phyloP scores from a whole-genome alignment of 2,113 vertebrate genomes.

The Lampris megalopsis region DNA sequence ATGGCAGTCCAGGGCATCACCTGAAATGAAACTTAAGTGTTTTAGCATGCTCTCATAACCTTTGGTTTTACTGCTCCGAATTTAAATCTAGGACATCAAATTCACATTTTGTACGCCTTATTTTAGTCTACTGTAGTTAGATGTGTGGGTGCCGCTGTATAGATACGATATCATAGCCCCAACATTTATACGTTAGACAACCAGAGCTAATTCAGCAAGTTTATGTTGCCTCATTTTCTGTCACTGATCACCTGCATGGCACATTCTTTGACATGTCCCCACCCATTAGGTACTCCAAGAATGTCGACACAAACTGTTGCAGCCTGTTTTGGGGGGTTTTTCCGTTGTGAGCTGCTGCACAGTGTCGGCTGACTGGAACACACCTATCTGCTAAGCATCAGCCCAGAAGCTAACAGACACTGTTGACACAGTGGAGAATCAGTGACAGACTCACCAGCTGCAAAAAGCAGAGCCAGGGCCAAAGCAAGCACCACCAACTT shows the following conservation, averaged over 20 bases:
- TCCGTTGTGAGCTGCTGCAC: neutral
- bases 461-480: conserved; percentile 63
- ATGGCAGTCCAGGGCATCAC: conserved; percentile 71
- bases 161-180: too few species aligned
- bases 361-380: neutral
- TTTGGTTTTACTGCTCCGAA: neutral
- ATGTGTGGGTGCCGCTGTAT: neutral
- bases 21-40: conserved; percentile 40
- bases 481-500: conserved; percentile 71
- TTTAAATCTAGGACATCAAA: neutral
- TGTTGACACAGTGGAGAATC: conserved; percentile 63
- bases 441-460: conserved; percentile 76
- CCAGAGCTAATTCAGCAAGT: too few species aligned
- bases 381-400: conserved; percentile 28
- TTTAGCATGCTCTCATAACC: too few species aligned
- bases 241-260: neutral
- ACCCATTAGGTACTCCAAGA: neutral
- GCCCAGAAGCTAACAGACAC: conserved; percentile 5
- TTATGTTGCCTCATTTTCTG: neutral
- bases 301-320: too few species aligned
- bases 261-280: neutral
- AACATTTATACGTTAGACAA: too few species aligned
- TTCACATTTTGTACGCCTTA: neutral
- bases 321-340: too few species aligned
- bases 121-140: neutral